phyloP scores from a whole-genome alignment of 2,113 vertebrate species.

The Kryptolebias marmoratus region DNA sequence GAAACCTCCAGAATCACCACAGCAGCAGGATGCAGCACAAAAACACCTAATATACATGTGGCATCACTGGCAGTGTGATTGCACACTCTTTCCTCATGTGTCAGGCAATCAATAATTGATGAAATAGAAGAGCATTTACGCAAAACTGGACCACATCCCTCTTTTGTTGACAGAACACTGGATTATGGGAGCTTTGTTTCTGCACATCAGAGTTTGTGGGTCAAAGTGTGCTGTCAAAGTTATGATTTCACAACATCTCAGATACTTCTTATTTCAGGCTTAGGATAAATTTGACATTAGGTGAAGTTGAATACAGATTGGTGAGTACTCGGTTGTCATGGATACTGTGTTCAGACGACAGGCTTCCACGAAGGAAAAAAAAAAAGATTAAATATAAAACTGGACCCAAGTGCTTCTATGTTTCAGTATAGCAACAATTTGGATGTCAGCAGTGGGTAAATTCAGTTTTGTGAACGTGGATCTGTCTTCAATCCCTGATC shows the following conservation, averaged over 20 bases:
- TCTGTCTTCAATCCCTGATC: constrained; percentile 9
- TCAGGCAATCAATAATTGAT: too few species aligned
- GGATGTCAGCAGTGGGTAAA: constrained; percentile 1
- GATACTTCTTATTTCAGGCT: constrained; percentile 31
- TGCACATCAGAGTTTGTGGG: not conserved
- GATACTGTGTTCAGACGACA: constrained; percentile 59
- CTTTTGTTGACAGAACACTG: not conserved
- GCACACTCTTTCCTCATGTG: not conserved
- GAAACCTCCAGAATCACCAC: too few species aligned
- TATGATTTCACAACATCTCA: constrained; percentile 4
- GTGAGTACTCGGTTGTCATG: constrained; percentile 68
- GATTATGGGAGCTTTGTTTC: not conserved
- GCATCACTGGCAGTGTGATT: not conserved
- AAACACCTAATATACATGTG: not conserved
- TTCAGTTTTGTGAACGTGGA: not conserved
- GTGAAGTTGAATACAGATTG: constrained; percentile 48
- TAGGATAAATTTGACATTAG: constrained; percentile 47
- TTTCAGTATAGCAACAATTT: constrained; percentile 5
- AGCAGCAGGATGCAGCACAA: not conserved
- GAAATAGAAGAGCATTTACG: not conserved
- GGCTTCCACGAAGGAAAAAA: constrained; percentile 22
- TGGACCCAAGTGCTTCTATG: constrained; percentile 17
- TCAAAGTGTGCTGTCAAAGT: not conserved
- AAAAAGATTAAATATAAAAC: constrained; percentile 32
- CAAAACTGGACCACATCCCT: not conserved